These are phyloP conservation scores for Nowickia ferox DNA, from an alignment of 2,888 invertebrate genomes.

Conservation along the genomic window DNA sequence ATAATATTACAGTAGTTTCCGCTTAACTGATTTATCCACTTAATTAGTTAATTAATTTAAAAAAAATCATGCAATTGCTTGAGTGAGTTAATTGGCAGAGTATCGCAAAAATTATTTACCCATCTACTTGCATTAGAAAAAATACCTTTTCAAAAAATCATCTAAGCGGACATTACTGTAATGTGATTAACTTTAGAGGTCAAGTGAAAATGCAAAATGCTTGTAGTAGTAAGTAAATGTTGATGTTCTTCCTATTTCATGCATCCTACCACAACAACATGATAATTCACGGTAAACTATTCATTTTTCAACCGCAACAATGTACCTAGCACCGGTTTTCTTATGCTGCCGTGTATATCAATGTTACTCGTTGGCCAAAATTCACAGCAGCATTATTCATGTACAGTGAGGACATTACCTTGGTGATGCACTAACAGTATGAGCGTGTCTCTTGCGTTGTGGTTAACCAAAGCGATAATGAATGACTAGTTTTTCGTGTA, in stretches of 20 bases:
- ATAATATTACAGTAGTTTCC: too few relatives aligned
- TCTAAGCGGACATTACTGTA: too few relatives aligned
- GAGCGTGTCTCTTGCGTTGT: not conserved
- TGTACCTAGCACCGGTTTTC: slow-evolving; percentile 14
- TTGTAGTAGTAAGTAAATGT: not conserved
- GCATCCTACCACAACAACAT: slow-evolving; percentile 11
- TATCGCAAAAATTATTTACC: too few relatives aligned
- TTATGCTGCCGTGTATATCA: slow-evolving; percentile 4
- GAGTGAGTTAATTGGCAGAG: too few relatives aligned
- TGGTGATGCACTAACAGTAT: slow-evolving; percentile 27
- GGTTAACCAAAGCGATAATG: slow-evolving; percentile 6
- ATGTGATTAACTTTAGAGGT: slow-evolving; percentile 50
- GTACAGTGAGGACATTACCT: slow-evolving; percentile 37
- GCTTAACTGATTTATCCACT: too few relatives aligned
- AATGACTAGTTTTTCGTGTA: not conserved
- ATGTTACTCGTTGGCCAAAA: slow-evolving; percentile 24
- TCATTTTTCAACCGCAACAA: too few relatives aligned
- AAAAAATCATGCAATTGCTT: too few relatives aligned
- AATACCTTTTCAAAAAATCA: too few relatives aligned
- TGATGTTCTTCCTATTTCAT: slow-evolving; percentile 24
- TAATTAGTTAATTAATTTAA: too few relatives aligned
- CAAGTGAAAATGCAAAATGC: slow-evolving; percentile 40
- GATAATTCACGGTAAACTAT: not conserved
- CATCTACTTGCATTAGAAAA: too few relatives aligned
- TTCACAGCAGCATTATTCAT: not conserved